Percentiles rank a stretch among this genome's conserved stretches.
Conservation (phyloP, 2,888 invertebrate genomes). For the Trissolcus brochymenae region DNA sequence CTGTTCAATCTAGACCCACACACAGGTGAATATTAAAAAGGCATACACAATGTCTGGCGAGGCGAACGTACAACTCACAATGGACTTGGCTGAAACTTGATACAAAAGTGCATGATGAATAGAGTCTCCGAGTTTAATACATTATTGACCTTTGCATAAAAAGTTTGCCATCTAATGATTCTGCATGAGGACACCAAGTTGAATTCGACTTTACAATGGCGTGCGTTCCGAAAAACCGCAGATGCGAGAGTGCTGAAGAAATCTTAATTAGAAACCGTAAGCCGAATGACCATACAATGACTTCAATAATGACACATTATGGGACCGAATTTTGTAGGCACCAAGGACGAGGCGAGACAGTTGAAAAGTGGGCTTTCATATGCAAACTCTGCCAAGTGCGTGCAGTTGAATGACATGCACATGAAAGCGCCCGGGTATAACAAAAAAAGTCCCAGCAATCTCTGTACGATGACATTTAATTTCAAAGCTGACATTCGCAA, state of each 20-base stretch:
- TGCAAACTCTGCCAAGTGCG: conserved; percentile 60
- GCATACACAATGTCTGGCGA: no score
- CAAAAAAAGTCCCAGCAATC: conserved; percentile 21
- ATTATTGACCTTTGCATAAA: no score
- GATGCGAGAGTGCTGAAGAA: conserved; percentile 5
- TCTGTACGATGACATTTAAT: conserved; percentile 23
- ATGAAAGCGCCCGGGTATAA: conserved; percentile 13
- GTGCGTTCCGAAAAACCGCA: no score
- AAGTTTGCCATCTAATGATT: no score
- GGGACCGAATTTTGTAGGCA: conserved; percentile 62
- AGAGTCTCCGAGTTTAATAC: no score
- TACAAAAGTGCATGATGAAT: no score
- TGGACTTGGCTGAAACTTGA: no score
- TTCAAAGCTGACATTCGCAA: conserved; percentile 4
- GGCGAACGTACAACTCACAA: no score
- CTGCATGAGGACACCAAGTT: no score
- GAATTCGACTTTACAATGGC: no score
- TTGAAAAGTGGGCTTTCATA: conserved; percentile 63
- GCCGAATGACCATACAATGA: conserved; percentile 44
- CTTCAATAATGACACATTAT: conserved; percentile 71
- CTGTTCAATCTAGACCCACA: no score
- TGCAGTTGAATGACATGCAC: conserved; percentile 44
- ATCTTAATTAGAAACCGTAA: conserved; percentile 60
- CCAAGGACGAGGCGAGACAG: conserved; percentile 52
- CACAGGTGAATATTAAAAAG: no score